Base-by-base conservation (phyloP, 2,113 vertebrate species). In the Sander lucioperca region DNA sequence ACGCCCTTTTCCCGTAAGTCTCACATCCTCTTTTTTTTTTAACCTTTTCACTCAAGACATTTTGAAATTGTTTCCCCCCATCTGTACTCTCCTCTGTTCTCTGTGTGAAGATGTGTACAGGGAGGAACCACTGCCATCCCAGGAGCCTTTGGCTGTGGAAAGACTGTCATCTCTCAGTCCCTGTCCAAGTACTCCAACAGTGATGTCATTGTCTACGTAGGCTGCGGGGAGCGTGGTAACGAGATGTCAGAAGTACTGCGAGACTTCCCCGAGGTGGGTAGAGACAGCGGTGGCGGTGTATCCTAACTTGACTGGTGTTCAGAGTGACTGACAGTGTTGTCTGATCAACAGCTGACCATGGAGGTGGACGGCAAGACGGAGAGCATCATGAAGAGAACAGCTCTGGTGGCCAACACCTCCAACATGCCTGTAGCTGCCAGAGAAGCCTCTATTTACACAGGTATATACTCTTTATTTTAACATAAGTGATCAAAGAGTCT, bases 361-460 rank as follows among this genome's bases (percentile, higher is more conserved):
- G 98, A 99, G 93, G 97, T 99, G 64, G 98, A 97, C 65, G 98
- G 98, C 36, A 99, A 99, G 84, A 94, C 94, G 1, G 98, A 99
- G 90, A 99, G 97, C 83, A 99, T 99, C 89, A 99, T 99, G 98
- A 99, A 99, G 95, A 97, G 98, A 93, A 99, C 98, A n/a, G 96
- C 97, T 0, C 95, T 99, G 71, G 98, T 99, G 30, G 98, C 98
- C 74, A 99, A 99, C 91, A 99, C 98, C 75, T 99, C 98, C 90
- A 99, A 99, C 94, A 99, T 99, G 98, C 98, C 98, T 3, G 98
- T 99, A 23, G 98, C 98, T 94, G 98, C 98, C 86, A 96, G 98
- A 94, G 98, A 99, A 94, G 98, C 98, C 76, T 99, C 97, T 73
- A 99, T 99, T 92, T 99, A 99, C 88, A 99, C 98, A 82, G 98